Evolutionary conservation across 2,888 invertebrate species (phyloP).

Genomic region (Acleris laterana): DNA sequence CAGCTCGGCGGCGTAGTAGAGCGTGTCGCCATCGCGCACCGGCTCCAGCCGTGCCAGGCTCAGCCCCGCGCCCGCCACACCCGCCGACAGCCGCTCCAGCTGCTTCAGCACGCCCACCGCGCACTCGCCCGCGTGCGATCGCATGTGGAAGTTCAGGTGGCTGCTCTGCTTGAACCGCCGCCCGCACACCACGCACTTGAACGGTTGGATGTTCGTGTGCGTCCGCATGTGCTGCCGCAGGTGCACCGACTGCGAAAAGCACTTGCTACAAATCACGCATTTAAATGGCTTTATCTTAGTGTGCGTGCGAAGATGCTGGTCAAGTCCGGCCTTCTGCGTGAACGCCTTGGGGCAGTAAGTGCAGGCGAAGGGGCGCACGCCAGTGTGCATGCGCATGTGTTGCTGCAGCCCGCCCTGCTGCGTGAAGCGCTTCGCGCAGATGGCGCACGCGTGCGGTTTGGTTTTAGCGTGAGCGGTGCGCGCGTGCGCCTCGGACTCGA

Average conservation of each 20-base stretch:
- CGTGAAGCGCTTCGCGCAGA: constrained; percentile 75
- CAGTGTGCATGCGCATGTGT: constrained; percentile 78
- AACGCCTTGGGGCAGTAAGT: constrained; percentile 75
- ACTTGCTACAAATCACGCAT: constrained; percentile 75
- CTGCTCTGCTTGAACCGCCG: constrained; percentile 78
- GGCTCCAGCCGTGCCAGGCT: constrained; percentile 68
- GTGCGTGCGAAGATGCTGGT: constrained; percentile 78
- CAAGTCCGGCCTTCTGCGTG: constrained; percentile 77
- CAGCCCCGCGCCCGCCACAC: constrained; percentile 40
- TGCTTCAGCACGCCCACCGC: constrained; percentile 57
- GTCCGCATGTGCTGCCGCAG: constrained; percentile 79
- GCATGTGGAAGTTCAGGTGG: constrained; percentile 77
- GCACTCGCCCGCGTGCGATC: constrained; percentile 64
- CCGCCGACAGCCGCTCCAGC: constrained; percentile 42
- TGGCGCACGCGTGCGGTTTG: constrained; percentile 73
- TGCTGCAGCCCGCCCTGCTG: constrained; percentile 78
- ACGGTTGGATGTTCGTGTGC: constrained; percentile 79
- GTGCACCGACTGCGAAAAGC: constrained; percentile 79
- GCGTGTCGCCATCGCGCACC: constrained; percentile 68
- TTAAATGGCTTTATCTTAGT: constrained; percentile 78
- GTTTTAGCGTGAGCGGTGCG: constrained; percentile 68
- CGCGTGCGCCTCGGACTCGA: constrained; percentile 69
- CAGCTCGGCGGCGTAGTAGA: constrained; percentile 73
- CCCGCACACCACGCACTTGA: constrained; percentile 70
- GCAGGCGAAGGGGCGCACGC: constrained; percentile 73